Base-by-base conservation (phyloP, 2,797 vertebrate genomes). In the Hydrocynus forskahlii region DNA sequence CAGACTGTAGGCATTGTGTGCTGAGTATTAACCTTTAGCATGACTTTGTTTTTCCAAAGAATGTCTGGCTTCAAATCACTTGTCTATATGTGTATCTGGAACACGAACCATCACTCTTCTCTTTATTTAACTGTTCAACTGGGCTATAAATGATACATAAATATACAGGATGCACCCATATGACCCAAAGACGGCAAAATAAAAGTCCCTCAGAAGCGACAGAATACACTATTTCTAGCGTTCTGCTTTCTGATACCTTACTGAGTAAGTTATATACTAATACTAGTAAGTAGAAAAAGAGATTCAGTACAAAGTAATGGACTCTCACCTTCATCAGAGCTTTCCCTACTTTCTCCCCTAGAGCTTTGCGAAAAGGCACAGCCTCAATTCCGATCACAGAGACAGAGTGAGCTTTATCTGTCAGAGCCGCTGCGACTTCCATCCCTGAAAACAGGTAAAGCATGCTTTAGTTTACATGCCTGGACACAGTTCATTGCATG, bases 321-420 rank as follows among this genome's bases (percentile, higher is more conserved):
- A 7, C 40, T 70, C 81, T 79, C 91, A 97, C 98, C 96, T 98
- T 99, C 97, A 99, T 97, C 84, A 99, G 93, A 70, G 95, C 94
- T 69, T 95, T 97, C 76, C 98, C 97, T 64, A 99, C 95, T 78
- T 96, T 97, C 88, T 98, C 97, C 69, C 98, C 98, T 5, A 99
- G 95, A 89, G 95, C 96, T 87, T 94, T 95, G 90, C 95, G 95
- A 90, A 99, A 99, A 2, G 98, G 97, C 0, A 96, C 92, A 4
- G 97, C 92, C 84, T 99, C 97, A 54, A 97, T 92, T 84, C 98
- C 97, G 35, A 99, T 97, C 90, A 99, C 86, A 0, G 98, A 99
- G 84, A 99, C 97, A 0, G 98, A 99, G 87, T 99, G 98, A 62
- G 98, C 97, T 87, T 98, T 97, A 89, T 99, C 97, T 0, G 96